phyloP scores from a whole-genome alignment of 2,113 vertebrate species.

The Ceuthmochares aereus region DNA sequence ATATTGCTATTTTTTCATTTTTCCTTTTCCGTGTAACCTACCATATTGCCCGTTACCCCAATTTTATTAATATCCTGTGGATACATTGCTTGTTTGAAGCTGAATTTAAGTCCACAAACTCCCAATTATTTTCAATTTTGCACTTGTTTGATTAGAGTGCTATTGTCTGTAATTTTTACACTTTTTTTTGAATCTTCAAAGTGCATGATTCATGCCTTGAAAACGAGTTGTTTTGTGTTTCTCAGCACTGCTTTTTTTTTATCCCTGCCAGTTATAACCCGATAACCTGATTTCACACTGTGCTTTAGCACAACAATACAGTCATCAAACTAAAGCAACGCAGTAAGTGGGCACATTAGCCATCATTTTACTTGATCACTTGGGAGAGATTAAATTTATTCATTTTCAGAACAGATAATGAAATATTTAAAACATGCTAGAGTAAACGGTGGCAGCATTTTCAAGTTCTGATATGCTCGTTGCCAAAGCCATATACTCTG shows the following conservation, averaged over 20 bases:
- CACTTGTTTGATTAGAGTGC: conserved; percentile 58
- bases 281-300: conserved; percentile 82
- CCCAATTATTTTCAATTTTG: conserved; percentile 65
- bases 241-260: conserved; percentile 59
- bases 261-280: conserved; percentile 79
- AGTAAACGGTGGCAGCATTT: conserved; percentile 56
- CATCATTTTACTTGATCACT: conserved; percentile 82
- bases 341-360: conserved; percentile 82
- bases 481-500: conserved; percentile 31
- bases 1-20: background rate
- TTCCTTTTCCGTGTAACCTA: conserved; percentile 17
- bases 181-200: conserved; percentile 62
- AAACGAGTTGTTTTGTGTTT: conserved; percentile 65
- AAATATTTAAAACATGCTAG: conserved; percentile 81
- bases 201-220: conserved; percentile 51
- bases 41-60: background rate
- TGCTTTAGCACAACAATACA: conserved; percentile 79
- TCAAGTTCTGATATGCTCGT: conserved; percentile 45
- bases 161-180: conserved; percentile 59
- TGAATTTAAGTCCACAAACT: conserved; percentile 53
- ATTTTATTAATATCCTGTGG: conserved; percentile 53
- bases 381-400: conserved; percentile 83
- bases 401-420: conserved; percentile 82
- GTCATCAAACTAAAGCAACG: conserved; percentile 82
- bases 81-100: conserved; percentile 42